A percentile compares a stretch with the other conserved stretches of the same genome.
These are phyloP conservation scores for Crocallis elinguaria DNA, from an alignment of 2,888 invertebrate species.

Conservation along the genomic window DNA sequence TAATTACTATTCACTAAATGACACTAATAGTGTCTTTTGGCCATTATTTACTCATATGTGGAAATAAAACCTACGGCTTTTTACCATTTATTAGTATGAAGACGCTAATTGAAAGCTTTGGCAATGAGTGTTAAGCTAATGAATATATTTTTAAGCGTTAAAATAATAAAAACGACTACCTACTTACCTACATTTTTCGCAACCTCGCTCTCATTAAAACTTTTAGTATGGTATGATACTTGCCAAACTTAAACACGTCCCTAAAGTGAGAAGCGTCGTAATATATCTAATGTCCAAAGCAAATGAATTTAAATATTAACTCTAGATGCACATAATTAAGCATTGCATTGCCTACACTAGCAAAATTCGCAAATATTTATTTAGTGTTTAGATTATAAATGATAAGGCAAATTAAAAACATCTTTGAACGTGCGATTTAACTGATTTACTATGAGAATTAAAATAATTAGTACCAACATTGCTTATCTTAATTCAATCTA, in stretches of 20 bases:
- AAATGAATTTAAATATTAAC: no score
- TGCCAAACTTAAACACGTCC: no score
- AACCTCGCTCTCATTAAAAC: no score
- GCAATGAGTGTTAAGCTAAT: background rate
- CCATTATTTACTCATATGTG: background rate
- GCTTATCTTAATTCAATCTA: conserved; percentile 2
- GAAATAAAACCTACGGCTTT: background rate
- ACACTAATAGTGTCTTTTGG: background rate
- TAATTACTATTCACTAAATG: conserved; percentile 11
- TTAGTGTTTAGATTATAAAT: background rate
- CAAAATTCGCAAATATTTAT: no score
- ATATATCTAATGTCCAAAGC: no score
- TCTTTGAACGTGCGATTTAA: background rate
- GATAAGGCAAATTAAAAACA: background rate
- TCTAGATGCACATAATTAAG: no score
- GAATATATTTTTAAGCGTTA: background rate
- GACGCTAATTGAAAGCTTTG: conserved; percentile 6
- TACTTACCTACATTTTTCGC: background rate
- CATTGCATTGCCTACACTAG: no score
- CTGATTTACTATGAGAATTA: conserved; percentile 14
- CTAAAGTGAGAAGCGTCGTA: no score
- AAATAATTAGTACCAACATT: conserved; percentile 3
- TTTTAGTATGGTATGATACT: no score
- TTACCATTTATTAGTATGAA: background rate
- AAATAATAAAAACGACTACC: background rate